A percentile compares a stretch with the other conserved stretches of the same genome.
Evolutionary conservation across 2,888 invertebrate species (phyloP).

Genomic region (Antitype chi): DNA sequence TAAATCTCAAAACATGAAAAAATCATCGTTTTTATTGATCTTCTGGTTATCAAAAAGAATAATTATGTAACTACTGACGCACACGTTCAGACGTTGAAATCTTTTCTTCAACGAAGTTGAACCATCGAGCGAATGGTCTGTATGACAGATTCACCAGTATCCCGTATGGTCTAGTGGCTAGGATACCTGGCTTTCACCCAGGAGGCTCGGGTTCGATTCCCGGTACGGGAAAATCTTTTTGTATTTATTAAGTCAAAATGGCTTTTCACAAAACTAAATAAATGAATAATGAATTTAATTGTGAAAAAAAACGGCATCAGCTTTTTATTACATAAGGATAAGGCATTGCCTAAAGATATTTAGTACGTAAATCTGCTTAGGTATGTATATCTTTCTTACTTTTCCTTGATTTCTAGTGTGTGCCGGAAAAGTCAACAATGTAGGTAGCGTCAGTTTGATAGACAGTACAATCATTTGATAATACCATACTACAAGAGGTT

Average conservation of each 20-base stretch:
- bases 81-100: conserved; percentile 71
- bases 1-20: not conserved
- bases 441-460: conserved; percentile 21
- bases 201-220: conserved; percentile 94
- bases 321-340: not conserved
- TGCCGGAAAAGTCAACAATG: conserved; percentile 33
- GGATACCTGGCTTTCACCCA: conserved; percentile 94
- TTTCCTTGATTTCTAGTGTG: conserved; percentile 11
- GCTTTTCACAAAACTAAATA: not conserved
- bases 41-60: not conserved
- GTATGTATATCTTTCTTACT: not conserved
- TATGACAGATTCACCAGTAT: conserved; percentile 49
- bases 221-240: conserved; percentile 91
- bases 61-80: not conserved
- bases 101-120: conserved; percentile 68
- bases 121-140: too few species aligned
- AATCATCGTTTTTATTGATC: not conserved
- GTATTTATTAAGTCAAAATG: not conserved
- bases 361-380: too few species aligned
- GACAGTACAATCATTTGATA: conserved; percentile 52
- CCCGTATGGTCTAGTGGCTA: conserved; percentile 93
- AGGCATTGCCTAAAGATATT: too few species aligned
- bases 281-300: not conserved
- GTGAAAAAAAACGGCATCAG: not conserved
- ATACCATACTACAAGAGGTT: conserved; percentile 28